Base-by-base conservation (phyloP, 2,113 vertebrate genomes). In the Chionis minor region DNA sequence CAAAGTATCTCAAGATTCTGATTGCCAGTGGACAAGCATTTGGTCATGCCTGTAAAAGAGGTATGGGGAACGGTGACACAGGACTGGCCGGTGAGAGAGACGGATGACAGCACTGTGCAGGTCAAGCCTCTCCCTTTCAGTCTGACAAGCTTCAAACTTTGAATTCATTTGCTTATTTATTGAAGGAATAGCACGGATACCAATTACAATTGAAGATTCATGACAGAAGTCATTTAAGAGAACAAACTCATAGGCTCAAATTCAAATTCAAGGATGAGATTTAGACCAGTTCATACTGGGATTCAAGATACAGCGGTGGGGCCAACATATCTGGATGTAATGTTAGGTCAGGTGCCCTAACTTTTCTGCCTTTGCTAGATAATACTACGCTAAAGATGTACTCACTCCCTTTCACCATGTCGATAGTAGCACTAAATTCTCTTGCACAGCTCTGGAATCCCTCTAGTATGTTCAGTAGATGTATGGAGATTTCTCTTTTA, bases 61-160 rank as follows among this genome's bases (percentile, higher is more conserved):
- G 51, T 23, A 14, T 1, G 9, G 14, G 19, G 7, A 91, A 38
- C 8, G 32, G 51, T 0, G 0, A 51, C 0, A 16, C 0, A 73
- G 92, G 26, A 71, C 8, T 10, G 51, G 40, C 58, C 79, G 28
- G 52, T 3, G n/a, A 71, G 77, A 80, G 62, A 73, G 84, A 38
- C 5, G 40, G 81, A 40, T 61, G 75, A 67, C 70, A 90, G 67
- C 47, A 56, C n/a, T 52, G 15, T 1, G 27, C 58, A 83, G 80
- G 45, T 30, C 71, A 77, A 93, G 28, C 38, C 22, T 62, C 47
- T 73, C 45, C 45, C 62, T n/a, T 70, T 67, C 82, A 86, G 67
- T 63, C 72, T 73, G 49, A 79, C 21, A 75, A 79, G 51, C 71
- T 78, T 44, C 85, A 88, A 33, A 70, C 67, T 42, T 38, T 27